Conservation (phyloP, 1,140 invertebrate species). For the Dendroctonus ponderosae region DNA sequence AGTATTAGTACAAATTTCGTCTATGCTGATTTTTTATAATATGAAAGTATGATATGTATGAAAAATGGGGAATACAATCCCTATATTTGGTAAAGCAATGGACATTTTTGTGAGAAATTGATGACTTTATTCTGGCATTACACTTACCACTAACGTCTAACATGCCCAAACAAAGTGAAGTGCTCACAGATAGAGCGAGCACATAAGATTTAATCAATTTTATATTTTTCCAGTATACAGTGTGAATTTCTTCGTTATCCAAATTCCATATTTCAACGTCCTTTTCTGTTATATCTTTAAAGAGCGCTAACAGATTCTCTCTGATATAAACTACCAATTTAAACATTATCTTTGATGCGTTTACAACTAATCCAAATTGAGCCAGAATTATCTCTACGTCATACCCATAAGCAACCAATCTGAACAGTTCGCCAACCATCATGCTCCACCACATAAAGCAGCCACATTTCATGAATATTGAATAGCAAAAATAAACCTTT, state of each 20-base stretch:
- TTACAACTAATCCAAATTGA: background rate
- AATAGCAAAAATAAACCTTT: background rate
- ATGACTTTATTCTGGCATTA: no score
- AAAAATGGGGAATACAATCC: no score
- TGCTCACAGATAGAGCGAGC: no score
- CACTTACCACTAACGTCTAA: no score
- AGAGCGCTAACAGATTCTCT: background rate
- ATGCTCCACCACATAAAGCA: background rate
- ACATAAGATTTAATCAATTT: no score
- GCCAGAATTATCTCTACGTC: background rate
- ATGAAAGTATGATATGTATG: no score
- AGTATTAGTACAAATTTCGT: no score
- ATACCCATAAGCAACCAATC: background rate
- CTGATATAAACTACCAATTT: background rate
- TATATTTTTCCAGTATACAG: background rate
- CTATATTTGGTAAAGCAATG: no score
- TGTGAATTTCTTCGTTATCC: background rate
- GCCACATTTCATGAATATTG: background rate
- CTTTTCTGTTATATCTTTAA: background rate
- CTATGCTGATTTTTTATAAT: no score
- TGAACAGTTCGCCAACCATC: background rate
- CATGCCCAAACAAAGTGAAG: no score
- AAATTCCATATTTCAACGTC: constrained; percentile 2
- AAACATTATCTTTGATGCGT: constrained; percentile 1
- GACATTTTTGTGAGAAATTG: no score